A percentile compares a stretch with the other conserved stretches of the same genome.
Conservation (phyloP, 2,888 invertebrate species). For the Hofmannophila pseudospretella region DNA sequence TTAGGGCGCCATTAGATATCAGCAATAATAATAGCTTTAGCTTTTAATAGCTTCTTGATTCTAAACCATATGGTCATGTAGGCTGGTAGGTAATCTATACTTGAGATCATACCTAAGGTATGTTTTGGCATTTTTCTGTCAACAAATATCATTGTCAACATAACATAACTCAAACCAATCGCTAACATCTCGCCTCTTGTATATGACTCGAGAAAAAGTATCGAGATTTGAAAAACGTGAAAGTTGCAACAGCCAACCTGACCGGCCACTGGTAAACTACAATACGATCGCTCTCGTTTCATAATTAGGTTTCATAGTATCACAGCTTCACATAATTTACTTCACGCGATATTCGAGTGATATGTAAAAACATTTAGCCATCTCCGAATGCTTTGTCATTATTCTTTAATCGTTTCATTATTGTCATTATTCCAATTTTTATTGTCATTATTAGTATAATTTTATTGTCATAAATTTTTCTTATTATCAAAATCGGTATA, state of each 20-base stretch:
- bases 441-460: constrained; percentile 1
- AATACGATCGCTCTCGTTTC: constrained; percentile 34
- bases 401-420: constrained; percentile 18
- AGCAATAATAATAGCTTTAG: too few relatives aligned
- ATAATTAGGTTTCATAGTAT: constrained; percentile 47
- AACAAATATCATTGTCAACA: too few relatives aligned
- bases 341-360: constrained; percentile 51
- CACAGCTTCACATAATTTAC: constrained; percentile 57
- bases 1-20: too few relatives aligned
- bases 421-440: constrained; percentile 12
- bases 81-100: too few relatives aligned
- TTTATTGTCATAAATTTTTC: neutral
- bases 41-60: too few relatives aligned
- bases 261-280: constrained; percentile 36
- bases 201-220: constrained; percentile 57
- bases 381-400: constrained; percentile 19
- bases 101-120: too few relatives aligned
- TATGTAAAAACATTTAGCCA: constrained; percentile 56
- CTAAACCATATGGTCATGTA: too few relatives aligned
- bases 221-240: too few relatives aligned
- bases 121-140: too few relatives aligned
- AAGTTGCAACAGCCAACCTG: too few relatives aligned
- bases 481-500: neutral
- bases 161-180: too few relatives aligned
- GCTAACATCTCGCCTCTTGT: too few relatives aligned